A percentile compares a stretch with the other conserved stretches of the same genome.
These are phyloP conservation scores for Sylvilagus bachmani DNA, from an alignment of 2,113 vertebrate species.

Conservation along the genomic window DNA sequence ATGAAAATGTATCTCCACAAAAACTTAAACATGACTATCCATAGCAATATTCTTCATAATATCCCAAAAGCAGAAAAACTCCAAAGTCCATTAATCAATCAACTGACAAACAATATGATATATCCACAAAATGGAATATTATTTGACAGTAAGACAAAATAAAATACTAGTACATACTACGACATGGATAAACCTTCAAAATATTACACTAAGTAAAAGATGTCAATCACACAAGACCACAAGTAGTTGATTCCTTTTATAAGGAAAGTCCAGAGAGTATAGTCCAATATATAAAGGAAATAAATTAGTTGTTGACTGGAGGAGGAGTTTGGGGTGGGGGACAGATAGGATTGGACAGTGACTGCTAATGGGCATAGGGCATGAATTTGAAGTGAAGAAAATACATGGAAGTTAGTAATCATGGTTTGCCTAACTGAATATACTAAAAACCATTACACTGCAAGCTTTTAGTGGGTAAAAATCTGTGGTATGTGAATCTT, in stretches of 20 bases:
- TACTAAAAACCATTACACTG: neutral
- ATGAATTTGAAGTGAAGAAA: neutral
- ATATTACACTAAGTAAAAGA: neutral
- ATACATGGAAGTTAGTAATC: neutral
- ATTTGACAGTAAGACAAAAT: neutral
- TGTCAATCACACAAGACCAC: neutral
- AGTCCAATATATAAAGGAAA: neutral
- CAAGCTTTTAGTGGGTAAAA: neutral
- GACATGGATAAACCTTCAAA: neutral
- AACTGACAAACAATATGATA: neutral
- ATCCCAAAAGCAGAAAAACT: neutral
- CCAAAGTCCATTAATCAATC: neutral
- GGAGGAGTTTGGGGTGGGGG: neutral
- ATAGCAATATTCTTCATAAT: neutral
- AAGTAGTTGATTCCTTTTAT: neutral
- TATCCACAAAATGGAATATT: neutral
- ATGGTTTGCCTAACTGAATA: neutral
- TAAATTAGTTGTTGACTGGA: no score
- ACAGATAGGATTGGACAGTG: neutral
- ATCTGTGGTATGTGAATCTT: neutral
- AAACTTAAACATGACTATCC: neutral
- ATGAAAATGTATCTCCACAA: neutral
- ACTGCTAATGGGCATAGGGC: fast-evolving
- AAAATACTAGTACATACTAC: neutral
- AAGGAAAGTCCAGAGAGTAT: neutral